Conservation (phyloP, 2,888 invertebrate species). For the Chaetoderma sp. region DNA sequence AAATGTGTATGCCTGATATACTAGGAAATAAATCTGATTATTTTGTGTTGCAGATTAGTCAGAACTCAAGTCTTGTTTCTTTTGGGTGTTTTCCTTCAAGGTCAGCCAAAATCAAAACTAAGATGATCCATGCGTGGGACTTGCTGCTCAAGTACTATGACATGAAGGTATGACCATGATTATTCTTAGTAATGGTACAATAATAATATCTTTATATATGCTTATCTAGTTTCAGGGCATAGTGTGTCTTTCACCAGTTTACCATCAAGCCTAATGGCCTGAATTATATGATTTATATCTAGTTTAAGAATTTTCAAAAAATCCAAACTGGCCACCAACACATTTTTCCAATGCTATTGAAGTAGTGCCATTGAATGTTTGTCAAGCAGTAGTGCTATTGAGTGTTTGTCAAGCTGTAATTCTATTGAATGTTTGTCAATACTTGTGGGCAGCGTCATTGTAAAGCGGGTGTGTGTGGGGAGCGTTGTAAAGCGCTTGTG, state of each 20-base stretch:
- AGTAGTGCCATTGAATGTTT: no score
- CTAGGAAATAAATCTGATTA: no score
- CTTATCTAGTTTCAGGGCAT: background rate
- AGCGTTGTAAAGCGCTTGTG: no score
- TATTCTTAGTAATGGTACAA: background rate
- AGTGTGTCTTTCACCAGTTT: background rate
- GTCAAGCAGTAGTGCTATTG: no score
- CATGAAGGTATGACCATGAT: slow-evolving; percentile 75
- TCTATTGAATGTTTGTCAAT: no score
- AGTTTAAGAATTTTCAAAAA: no score
- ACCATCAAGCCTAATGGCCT: slow-evolving; percentile 26
- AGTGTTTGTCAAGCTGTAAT: no score
- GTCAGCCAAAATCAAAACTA: slow-evolving; percentile 66
- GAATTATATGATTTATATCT: background rate
- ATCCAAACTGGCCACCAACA: no score
- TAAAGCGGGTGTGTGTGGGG: no score
- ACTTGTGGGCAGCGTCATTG: no score
- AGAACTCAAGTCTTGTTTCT: slow-evolving; percentile 84
- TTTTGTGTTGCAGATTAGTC: slow-evolving; percentile 69
- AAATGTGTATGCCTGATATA: no score
- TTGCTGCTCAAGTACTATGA: slow-evolving; percentile 93
- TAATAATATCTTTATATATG: background rate
- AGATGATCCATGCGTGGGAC: slow-evolving; percentile 93
- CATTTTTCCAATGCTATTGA: no score
- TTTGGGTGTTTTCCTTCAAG: slow-evolving; percentile 65